A percentile compares a stretch with the other conserved stretches of the same genome.
phyloP scores from a whole-genome alignment of 2,113 vertebrate species.

The Plotosus lineatus region DNA sequence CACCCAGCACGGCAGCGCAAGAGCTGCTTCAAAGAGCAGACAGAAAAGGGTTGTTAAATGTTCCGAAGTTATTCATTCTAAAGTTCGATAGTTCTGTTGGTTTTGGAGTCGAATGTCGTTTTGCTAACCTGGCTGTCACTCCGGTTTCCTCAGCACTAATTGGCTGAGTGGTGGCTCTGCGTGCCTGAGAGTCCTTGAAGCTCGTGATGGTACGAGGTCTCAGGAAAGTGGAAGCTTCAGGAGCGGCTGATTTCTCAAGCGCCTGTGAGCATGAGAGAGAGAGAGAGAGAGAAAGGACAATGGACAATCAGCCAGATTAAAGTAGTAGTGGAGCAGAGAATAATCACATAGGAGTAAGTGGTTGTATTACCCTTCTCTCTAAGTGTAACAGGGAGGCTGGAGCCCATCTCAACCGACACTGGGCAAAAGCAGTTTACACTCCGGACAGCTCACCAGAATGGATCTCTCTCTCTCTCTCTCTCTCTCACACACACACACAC shows the following conservation, averaged over 20 bases:
- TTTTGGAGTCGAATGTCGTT: neutral
- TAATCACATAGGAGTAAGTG: no score
- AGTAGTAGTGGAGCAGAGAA: neutral
- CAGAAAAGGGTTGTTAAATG: neutral
- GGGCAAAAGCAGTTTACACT: no score
- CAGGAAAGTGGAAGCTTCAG: conserved; percentile 61
- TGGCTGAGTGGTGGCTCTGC: conserved; percentile 72
- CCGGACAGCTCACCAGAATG: no score
- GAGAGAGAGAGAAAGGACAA: neutral
- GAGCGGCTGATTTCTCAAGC: conserved; percentile 70
- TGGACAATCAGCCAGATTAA: neutral
- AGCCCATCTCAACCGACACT: no score
- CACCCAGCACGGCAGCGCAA: conserved; percentile 46
- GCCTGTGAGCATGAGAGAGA: conserved; percentile 60
- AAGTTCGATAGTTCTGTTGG: neutral
- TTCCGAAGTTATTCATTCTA: neutral
- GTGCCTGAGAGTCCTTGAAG: conserved; percentile 62
- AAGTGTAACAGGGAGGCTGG: no score
- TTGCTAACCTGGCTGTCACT: conserved; percentile 66
- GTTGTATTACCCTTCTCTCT: no score
- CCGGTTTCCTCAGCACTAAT: conserved; percentile 70
- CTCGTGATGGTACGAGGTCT: conserved; percentile 67
- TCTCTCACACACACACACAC: no score
- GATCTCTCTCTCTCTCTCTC: no score
- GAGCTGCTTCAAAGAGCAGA: conserved; percentile 50